Base-by-base conservation (phyloP, 1,140 invertebrate species). In the Drosophila sproati region DNA sequence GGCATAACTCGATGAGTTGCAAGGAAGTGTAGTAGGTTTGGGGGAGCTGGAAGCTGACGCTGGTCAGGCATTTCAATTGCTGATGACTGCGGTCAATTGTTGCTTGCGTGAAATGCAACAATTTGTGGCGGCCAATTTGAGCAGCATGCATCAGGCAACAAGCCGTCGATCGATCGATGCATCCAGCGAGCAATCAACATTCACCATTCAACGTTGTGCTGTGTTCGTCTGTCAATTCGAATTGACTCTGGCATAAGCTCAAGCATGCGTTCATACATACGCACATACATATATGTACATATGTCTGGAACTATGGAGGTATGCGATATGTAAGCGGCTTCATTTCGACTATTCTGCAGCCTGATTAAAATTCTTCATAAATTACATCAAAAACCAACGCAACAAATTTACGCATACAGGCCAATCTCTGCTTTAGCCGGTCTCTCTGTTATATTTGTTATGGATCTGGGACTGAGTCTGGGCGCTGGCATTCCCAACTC, bases 81-180 rank as follows among this genome's bases (percentile, higher is more conserved):
- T n/a, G 3, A 8, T 57, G 73, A 7, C 47, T 54, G 62, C 52
- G 67, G 67, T 68, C 57, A 56, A 69, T 59, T 71, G 59, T 59
- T 59, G 37, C 59, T 85, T 85, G 83, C 85, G 80, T 87, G 85
- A 87, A 87, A 88, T 89, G 85, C 85, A 74, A 80, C 83, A 87
- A 88, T 78, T 89, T 89, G 77, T 61, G 64, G 74, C 69, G 74
- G 67, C 68, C 77, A 75, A 75, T 71, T 73, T 51, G 51, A 20
- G 51, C 20, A 34, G 63, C 69, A 62, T 68, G 56, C 70, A 67
- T 73, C 77, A 78, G 31, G 45, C 70, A 67, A 78, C 77, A 78
- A 39, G 45, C 45, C 8, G 12, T 55, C 6, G 12, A 39, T 39
- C 37, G 7, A 41, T 41, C 39, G 39, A 41, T 20, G 0, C 20